phyloP scores from a whole-genome alignment of 2,888 invertebrate species.

The Dryadula phaetusa region DNA sequence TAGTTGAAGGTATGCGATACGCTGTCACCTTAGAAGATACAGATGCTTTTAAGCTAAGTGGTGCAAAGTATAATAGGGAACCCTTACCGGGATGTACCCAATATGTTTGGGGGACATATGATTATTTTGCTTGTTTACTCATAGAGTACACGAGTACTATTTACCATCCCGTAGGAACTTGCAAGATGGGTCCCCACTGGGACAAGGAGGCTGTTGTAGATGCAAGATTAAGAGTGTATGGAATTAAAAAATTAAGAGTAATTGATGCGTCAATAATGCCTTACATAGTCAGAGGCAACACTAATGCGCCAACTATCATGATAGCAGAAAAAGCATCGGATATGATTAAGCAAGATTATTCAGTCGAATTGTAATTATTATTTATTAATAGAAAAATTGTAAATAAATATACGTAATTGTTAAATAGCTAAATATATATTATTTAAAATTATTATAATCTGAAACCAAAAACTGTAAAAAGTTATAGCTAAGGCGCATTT shows the following conservation, averaged over 20 bases:
- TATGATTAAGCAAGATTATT: slow-evolving; percentile 87
- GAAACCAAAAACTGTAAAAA: not conserved
- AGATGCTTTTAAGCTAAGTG: slow-evolving; percentile 82
- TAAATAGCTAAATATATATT: not conserved
- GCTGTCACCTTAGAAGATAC: slow-evolving; percentile 85
- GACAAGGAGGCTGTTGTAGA: slow-evolving; percentile 87
- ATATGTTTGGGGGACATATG: slow-evolving; percentile 84
- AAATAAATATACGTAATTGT: not conserved
- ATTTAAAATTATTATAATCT: not conserved
- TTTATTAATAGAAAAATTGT: not conserved
- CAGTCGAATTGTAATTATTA: slow-evolving; percentile 26
- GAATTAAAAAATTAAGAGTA: slow-evolving; percentile 86
- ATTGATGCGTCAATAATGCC: slow-evolving; percentile 89
- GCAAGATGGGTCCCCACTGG: slow-evolving; percentile 87
- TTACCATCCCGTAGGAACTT: slow-evolving; percentile 88
- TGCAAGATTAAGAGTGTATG: slow-evolving; percentile 85
- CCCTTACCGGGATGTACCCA: slow-evolving; percentile 85
- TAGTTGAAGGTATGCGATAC: slow-evolving; percentile 86
- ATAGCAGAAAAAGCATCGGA: slow-evolving; percentile 93
- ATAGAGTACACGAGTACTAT: slow-evolving; percentile 88
- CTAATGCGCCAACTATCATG: slow-evolving; percentile 94
- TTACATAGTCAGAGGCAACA: slow-evolving; percentile 87
- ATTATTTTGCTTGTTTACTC: slow-evolving; percentile 87
- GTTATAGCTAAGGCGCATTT: not conserved
- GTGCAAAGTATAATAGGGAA: slow-evolving; percentile 81